phyloP scores from a whole-genome alignment of 2,797 vertebrate species.

The Tolypeutes matacus region DNA sequence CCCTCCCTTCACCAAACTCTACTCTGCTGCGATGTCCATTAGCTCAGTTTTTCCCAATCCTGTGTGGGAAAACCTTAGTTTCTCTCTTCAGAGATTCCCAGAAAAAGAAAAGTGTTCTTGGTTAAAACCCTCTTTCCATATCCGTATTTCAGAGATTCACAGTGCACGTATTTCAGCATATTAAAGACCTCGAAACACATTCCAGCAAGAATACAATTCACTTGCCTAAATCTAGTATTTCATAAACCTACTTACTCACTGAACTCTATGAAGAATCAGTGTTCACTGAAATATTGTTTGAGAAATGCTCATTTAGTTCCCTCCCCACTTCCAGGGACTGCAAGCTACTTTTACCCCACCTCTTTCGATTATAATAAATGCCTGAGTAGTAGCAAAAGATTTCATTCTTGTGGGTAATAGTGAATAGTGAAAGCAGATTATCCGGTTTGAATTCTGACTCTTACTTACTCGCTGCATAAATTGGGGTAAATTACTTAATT shows the following conservation, averaged over 20 bases:
- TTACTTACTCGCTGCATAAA: background rate
- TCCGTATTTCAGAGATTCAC: background rate
- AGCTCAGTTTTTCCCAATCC: background rate
- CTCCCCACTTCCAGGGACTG: background rate
- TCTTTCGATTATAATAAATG: conserved; percentile 19
- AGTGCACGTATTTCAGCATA: background rate
- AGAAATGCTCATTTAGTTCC: conserved; percentile 54
- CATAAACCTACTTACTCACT: background rate
- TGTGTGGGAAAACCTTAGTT: background rate
- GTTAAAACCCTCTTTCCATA: background rate
- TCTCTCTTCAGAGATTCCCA: background rate
- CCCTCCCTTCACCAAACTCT: background rate
- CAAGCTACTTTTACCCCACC: background rate
- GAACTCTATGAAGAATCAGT: background rate
- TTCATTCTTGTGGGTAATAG: background rate
- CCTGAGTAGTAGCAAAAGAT: background rate
- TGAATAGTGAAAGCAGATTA: background rate
- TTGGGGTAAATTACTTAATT: background rate
- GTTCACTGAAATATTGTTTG: conserved; percentile 16
- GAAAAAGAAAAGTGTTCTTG: background rate
- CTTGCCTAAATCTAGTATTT: background rate
- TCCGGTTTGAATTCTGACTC: conserved; percentile 12
- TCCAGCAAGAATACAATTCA: background rate
- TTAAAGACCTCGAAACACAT: background rate
- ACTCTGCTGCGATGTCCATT: background rate